Percentiles rank a stretch among this genome's conserved stretches.
Evolutionary conservation across 2,888 invertebrate species (phyloP).

Genomic region (Hyalella azteca): DNA sequence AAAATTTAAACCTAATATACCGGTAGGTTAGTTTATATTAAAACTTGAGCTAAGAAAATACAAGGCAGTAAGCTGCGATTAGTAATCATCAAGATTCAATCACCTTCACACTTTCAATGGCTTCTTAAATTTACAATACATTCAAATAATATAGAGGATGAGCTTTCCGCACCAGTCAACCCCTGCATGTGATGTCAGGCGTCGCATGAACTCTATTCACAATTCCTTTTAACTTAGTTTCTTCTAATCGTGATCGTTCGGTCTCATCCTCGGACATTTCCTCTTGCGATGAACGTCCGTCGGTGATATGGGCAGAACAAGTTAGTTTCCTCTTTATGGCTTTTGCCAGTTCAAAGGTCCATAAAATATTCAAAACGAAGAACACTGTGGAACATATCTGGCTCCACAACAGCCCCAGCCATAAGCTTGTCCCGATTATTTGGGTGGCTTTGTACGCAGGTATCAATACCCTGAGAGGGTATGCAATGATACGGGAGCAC

Average conservation of each 20-base stretch:
- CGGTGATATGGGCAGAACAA: not conserved
- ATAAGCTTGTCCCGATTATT: not conserved
- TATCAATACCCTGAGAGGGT: not conserved
- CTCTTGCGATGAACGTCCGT: conserved; percentile 8
- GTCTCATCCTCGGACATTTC: not conserved
- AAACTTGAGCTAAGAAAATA: no score
- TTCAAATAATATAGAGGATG: no score
- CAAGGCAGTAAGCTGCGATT: no score
- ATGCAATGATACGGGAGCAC: not conserved
- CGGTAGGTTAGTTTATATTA: no score
- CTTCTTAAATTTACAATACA: no score
- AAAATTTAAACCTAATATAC: no score
- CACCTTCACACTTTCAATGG: no score
- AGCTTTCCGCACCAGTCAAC: no score
- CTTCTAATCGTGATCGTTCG: not conserved
- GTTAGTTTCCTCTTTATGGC: not conserved
- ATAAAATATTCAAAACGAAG: not conserved
- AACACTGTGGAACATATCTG: not conserved
- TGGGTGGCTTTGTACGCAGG: not conserved
- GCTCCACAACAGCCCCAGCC: not conserved
- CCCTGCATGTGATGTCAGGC: no score
- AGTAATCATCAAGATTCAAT: no score
- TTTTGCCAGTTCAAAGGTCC: not conserved
- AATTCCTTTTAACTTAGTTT: no score
- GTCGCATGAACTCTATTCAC: no score